A percentile compares a stretch with the other conserved stretches of the same genome.
These are phyloP conservation scores for Gastrophysa polygoni DNA, from an alignment of 2,888 invertebrate species.

Conservation along the genomic window DNA sequence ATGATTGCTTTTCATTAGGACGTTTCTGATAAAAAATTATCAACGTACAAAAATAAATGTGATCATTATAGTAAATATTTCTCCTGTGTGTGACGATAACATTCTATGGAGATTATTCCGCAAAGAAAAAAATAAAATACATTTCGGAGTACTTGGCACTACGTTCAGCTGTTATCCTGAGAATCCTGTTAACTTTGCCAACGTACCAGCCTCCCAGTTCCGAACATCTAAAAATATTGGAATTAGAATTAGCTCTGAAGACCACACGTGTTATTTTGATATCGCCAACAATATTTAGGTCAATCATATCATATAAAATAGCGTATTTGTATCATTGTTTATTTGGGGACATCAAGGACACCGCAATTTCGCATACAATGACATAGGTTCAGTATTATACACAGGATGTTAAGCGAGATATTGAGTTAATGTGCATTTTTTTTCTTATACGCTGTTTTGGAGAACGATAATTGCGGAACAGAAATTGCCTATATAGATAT, in stretches of 20 bases:
- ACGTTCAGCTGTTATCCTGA: not conserved
- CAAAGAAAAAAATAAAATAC: not conserved
- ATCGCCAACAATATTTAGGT: conserved; percentile 33
- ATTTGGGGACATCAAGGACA: conserved; percentile 21
- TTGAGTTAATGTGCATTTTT: not conserved
- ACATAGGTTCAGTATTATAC: too few relatives aligned
- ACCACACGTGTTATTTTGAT: conserved; percentile 29
- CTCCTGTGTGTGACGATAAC: too few relatives aligned
- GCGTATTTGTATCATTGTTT: conserved; percentile 32
- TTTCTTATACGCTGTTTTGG: not conserved
- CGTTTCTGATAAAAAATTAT: not conserved
- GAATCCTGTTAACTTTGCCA: not conserved
- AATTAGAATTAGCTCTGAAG: not conserved
- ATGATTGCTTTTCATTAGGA: not conserved
- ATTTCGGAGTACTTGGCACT: not conserved
- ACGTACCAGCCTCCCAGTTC: not conserved
- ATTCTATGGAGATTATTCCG: not conserved
- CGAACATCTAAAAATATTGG: not conserved
- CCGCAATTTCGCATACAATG: not conserved
- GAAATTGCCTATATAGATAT: too few relatives aligned
- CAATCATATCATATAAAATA: conserved; percentile 36
- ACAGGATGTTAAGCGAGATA: too few relatives aligned
- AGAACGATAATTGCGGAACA: too few relatives aligned
- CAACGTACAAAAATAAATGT: not conserved
- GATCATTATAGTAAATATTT: too few relatives aligned